phyloP scores from a whole-genome alignment of 1,140 invertebrate genomes.

The Rhagoletis pomonella region DNA sequence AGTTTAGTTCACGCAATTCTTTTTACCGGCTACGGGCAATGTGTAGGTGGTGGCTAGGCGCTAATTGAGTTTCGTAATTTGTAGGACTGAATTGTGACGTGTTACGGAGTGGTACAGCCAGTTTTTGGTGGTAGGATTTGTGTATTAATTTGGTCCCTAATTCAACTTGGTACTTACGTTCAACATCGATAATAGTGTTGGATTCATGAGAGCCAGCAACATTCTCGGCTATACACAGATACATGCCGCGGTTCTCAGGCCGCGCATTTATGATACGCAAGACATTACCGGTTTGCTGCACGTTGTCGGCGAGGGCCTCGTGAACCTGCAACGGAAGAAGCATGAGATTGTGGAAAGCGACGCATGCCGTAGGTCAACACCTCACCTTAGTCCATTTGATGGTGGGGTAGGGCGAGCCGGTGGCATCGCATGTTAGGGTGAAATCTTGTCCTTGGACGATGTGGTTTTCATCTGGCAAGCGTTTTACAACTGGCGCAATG shows the following conservation, averaged over 20 bases:
- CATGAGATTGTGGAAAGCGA: not conserved
- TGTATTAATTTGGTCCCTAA: not conserved
- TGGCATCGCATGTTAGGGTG: slow-evolving; percentile 84
- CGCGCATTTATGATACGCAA: slow-evolving; percentile 83
- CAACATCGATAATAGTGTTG: slow-evolving; percentile 88
- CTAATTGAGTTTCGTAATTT: not conserved
- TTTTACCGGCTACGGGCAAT: not conserved
- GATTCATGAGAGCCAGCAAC: slow-evolving; percentile 77
- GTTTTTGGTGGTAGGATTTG: not conserved
- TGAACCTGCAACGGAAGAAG: slow-evolving; percentile 74
- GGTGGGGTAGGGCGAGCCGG: slow-evolving; percentile 80
- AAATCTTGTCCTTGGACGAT: slow-evolving; percentile 87
- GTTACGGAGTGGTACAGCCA: not conserved
- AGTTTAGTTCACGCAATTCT: slow-evolving; percentile 8
- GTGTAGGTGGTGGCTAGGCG: not conserved
- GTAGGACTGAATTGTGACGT: not conserved
- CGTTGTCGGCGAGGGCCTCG: slow-evolving; percentile 79
- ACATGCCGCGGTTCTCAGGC: slow-evolving; percentile 86
- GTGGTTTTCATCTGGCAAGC: slow-evolving; percentile 80
- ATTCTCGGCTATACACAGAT: slow-evolving; percentile 83
- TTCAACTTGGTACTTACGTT: slow-evolving; percentile 81
- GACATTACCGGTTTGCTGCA: slow-evolving; percentile 80
- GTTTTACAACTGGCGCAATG: slow-evolving; percentile 76
- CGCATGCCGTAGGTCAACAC: slow-evolving; percentile 62
- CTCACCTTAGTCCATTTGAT: slow-evolving; percentile 88